Evolutionary conservation across 1,140 invertebrate species (phyloP).

Genomic region (Musca domestica): DNA sequence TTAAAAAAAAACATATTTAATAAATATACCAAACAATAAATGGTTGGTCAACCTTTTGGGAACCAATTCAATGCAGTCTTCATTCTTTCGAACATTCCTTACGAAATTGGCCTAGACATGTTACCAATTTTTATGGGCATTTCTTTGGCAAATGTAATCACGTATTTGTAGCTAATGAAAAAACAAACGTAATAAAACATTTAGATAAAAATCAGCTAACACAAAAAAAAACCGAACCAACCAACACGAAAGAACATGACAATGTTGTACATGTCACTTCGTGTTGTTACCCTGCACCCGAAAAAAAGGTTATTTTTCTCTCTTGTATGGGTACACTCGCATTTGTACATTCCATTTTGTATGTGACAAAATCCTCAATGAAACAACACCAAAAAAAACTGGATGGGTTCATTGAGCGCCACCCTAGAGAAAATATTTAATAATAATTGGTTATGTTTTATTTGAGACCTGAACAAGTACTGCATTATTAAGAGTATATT

Average conservation of each 20-base stretch:
- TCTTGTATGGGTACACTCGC: too few species aligned
- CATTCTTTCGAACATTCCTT: too few species aligned
- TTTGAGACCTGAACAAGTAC: too few species aligned
- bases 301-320: too few species aligned
- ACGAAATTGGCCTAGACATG: background rate
- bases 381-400: too few species aligned
- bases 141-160: constrained; percentile 20
- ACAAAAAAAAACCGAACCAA: background rate
- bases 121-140: constrained; percentile 19
- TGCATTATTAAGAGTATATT: too few species aligned
- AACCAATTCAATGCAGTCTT: background rate
- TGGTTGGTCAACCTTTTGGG: background rate
- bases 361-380: background rate
- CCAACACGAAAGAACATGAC: too few species aligned
- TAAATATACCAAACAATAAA: background rate
- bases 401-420: constrained; percentile 17
- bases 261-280: too few species aligned
- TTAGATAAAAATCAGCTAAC: constrained; percentile 9
- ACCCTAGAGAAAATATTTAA: background rate
- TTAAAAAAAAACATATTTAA: background rate
- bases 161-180: constrained; percentile 22
- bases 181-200: constrained; percentile 23
- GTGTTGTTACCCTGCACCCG: too few species aligned
- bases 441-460: too few species aligned
- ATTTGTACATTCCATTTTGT: background rate